Evolutionary conservation across 2,113 vertebrate genomes (phyloP).

Genomic region (Tretioscincus oriximinensis): DNA sequence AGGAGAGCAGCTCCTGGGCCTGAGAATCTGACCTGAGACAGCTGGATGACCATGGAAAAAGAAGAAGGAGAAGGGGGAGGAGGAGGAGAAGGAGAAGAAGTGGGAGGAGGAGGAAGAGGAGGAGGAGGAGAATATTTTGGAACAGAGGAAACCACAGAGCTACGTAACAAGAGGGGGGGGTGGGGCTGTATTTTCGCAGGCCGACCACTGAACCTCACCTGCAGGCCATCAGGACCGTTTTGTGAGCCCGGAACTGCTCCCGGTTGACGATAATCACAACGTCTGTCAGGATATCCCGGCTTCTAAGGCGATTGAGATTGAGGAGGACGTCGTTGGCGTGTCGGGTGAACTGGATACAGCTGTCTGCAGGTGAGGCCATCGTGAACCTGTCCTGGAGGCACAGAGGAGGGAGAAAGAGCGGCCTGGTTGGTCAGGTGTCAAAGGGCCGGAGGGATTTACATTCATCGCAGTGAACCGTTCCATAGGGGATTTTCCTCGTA

Average conservation of each 20-base stretch:
- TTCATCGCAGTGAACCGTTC: neutral
- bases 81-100: too few species aligned
- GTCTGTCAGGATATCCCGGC: conserved; percentile 92
- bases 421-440: neutral
- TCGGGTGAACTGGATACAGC: conserved; percentile 98
- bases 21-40: too few species aligned
- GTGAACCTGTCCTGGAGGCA: conserved; percentile 70
- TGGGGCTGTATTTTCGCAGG: too few species aligned
- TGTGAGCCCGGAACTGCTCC: conserved; percentile 96
- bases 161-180: too few species aligned
- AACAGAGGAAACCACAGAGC: too few species aligned
- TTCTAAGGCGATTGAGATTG: conserved; percentile 94
- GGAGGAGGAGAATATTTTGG: too few species aligned
- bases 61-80: too few species aligned
- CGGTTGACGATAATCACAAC: conserved; percentile 94
- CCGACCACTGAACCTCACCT: conserved; percentile 74
- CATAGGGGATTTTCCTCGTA: too few species aligned
- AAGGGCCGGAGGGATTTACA: neutral
- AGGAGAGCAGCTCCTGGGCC: neutral
- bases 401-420: neutral
- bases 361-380: conserved; percentile 95
- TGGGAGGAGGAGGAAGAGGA: too few species aligned
- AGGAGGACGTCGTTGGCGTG: conserved; percentile 95
- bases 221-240: conserved; percentile 98
- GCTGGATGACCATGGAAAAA: too few species aligned